phyloP scores from a whole-genome alignment of 2,797 vertebrate species.

The Neoniphon sammara region DNA sequence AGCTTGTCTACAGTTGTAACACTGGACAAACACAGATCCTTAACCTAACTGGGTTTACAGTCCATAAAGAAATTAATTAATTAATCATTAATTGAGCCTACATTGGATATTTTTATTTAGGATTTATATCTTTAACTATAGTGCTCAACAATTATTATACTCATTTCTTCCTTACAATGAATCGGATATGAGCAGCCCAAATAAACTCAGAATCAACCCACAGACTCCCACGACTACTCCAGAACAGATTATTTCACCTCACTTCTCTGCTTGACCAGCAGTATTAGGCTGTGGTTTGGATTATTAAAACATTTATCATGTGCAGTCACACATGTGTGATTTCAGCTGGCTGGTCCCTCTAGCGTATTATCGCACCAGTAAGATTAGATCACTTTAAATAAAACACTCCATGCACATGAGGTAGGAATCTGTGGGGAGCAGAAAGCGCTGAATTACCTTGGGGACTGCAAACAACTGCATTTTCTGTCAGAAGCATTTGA shows the following conservation, averaged over 20 bases:
- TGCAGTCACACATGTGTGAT: conserved; percentile 10
- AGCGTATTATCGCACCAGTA: not conserved
- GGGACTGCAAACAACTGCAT: conserved; percentile 14
- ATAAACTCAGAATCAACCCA: not conserved
- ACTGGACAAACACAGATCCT: too few species aligned
- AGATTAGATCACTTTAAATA: conserved; percentile 3
- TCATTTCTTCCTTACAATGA: not conserved
- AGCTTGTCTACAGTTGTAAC: not conserved
- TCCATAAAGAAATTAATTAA: not conserved
- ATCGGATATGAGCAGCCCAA: not conserved
- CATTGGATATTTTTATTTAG: not conserved
- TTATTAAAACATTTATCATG: conserved; percentile 17
- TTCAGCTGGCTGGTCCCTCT: conserved; percentile 1
- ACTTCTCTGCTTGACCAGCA: not conserved
- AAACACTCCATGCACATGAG: not conserved
- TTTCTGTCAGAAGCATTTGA: conserved; percentile 16
- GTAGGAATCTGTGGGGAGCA: not conserved
- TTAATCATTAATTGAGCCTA: not conserved
- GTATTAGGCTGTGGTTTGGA: not conserved
- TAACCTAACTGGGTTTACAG: not conserved
- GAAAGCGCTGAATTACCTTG: not conserved
- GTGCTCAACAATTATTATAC: not conserved
- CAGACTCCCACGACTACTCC: not conserved
- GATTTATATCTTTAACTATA: not conserved
- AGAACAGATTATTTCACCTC: not conserved